Base-by-base conservation (phyloP, 2,888 invertebrate species). In the Strigamia crassipes region DNA sequence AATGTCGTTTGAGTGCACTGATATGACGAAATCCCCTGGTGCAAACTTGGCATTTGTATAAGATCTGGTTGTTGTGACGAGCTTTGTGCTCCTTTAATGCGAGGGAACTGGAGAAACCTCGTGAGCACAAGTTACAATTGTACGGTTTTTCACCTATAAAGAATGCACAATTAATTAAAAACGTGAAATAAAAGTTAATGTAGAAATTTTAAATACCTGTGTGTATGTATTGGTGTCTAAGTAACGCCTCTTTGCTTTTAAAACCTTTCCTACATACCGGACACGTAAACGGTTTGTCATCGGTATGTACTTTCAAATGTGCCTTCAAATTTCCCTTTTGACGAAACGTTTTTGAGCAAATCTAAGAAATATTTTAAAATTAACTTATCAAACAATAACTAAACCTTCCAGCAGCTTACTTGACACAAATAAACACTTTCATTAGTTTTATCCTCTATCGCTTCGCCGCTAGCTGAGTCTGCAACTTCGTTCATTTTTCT, bases 281-380 rank as follows among this genome's bases (percentile, higher is more conserved):
- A 61, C 84, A 84, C 18, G 83, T 82, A 78, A 83, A 84, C 1
- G 84, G 83, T 66, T 82, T 83, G 15, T 84, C 83, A n/a, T 83
- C 82, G 79, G 83, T 83, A 34, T 83, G 84, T 18, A 83, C 83
- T 31, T 83, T 31, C 23, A 83, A 82, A 78, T 84, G 84, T 10
- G 83, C 41, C 41, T 83, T 83, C n/a, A 84, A 42, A 23, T 83
- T 83, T 42, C 83, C 83, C 12, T 82, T 84, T 41, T 84, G 84
- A n/a, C 83, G 82, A 81, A 83, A 84, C n/a, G 83, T 83, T 51
- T 84, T 84, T 51, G 82, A 81, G 78, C 84, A 84, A 46, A 84
- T 83, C 80, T 80, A 41, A 15, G 27, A 27, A 51, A 51, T 13
- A 80, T 27, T 10, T 1, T 13, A 8, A 31, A 31, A 27, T 6